phyloP scores from a whole-genome alignment of 2,888 invertebrate genomes.

The Rhogogaster chlorosoma region DNA sequence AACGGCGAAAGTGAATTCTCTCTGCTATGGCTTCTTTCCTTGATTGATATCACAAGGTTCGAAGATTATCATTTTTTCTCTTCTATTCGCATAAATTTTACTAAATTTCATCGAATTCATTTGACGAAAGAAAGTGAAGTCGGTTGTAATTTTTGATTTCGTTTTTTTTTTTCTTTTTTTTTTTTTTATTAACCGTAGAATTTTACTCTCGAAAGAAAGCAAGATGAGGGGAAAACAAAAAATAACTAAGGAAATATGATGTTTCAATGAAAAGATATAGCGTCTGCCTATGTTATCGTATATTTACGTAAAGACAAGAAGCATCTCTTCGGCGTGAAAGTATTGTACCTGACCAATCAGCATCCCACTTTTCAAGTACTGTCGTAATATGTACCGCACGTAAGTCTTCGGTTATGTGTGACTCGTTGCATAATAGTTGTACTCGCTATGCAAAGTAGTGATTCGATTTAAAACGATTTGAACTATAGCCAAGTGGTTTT shows the following conservation, averaged over 20 bases:
- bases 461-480: constrained; percentile 34
- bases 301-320: neutral
- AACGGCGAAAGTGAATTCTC: constrained; percentile 19
- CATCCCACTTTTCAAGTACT: constrained; percentile 28
- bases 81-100: neutral
- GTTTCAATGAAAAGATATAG: neutral
- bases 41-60: neutral
- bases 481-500: constrained; percentile 9
- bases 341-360: constrained; percentile 42
- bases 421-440: constrained; percentile 30
- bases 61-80: neutral
- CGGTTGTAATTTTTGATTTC: neutral
- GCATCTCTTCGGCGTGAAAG: constrained; percentile 33
- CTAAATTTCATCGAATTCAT: neutral
- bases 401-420: constrained; percentile 37
- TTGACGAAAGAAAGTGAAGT: neutral
- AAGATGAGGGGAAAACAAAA: neutral
- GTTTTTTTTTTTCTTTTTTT: no score
- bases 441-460: constrained; percentile 18
- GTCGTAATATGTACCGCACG: constrained; percentile 31
- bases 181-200: neutral
- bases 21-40: neutral
- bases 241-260: neutral
- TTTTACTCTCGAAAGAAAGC: neutral
- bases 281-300: neutral